Evolutionary conservation across 2,888 invertebrate species (phyloP).

Genomic region (Lithophane ornitopus): DNA sequence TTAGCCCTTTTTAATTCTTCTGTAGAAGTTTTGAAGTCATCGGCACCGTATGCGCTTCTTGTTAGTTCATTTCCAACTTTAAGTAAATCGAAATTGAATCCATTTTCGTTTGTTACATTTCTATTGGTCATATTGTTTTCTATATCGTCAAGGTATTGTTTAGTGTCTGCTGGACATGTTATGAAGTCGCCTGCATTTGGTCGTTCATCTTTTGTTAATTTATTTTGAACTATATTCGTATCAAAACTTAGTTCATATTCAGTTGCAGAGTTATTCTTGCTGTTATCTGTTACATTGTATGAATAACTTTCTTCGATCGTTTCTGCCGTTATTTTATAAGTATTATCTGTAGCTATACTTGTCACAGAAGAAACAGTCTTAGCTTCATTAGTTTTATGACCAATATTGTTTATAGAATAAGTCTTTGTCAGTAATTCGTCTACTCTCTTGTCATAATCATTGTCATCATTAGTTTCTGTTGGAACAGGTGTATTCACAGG

Average conservation of each 20-base stretch:
- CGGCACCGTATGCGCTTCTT: constrained; percentile 40
- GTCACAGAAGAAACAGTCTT: constrained; percentile 16
- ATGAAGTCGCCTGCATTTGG: neutral
- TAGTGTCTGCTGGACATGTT: constrained; percentile 5
- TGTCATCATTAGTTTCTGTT: neutral
- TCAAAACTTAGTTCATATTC: constrained; percentile 18
- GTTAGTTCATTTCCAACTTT: constrained; percentile 18
- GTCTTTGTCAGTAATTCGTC: constrained; percentile 25
- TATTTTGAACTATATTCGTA: constrained; percentile 17
- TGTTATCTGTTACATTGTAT: neutral
- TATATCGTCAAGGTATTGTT: neutral
- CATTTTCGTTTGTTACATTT: constrained; percentile 18
- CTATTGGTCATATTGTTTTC: neutral
- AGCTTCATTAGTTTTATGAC: constrained; percentile 13
- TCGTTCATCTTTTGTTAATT: neutral
- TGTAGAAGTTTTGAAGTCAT: constrained; percentile 54
- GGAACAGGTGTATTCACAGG: constrained; percentile 29
- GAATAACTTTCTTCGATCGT: constrained; percentile 20
- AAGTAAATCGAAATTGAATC: constrained; percentile 14
- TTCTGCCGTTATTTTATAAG: constrained; percentile 13
- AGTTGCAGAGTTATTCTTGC: neutral
- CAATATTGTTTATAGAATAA: constrained; percentile 25
- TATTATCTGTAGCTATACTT: neutral
- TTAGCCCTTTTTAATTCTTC: constrained; percentile 68
- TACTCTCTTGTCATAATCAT: constrained; percentile 26